Evolutionary conservation across 1,140 invertebrate genomes (phyloP), one percentile per base, ranked within the genome.

Genomic region (Onthophagus taurus): DNA sequence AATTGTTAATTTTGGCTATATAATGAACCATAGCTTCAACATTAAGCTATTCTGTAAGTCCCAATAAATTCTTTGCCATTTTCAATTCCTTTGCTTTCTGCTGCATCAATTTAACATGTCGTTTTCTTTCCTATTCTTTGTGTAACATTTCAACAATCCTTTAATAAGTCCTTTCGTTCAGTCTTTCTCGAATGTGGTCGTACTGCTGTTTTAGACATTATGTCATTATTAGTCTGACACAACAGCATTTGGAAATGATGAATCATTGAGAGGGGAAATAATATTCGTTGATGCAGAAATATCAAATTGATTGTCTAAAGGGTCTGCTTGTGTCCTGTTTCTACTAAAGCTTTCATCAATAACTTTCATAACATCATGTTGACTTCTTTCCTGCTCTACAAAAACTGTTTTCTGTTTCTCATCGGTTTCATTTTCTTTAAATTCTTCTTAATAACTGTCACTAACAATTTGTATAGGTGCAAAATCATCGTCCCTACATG

Each of bases 1-100:
- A n/a, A n/a, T n/a, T n/a, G n/a, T 26, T 26, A n/a, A 26, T 26
- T 26, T 26, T 26, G 24, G n/a, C 24, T n/a, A 26, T 26, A 26
- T 26, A 26, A 26, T 26, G 24, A 26, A 26, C 24, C 24, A n/a
- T 7, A 7, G 7, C 24, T 26, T 26, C 24, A 26, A 7, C 24
- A 26, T 26, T n/a, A 26, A 7, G n/a, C n/a, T 7, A 7, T 26
- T 7, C 24, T 26, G 24, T 26, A 26, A 26, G 24, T 26, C 24
- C 24, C 24, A 26, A 26, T 26, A 26, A 26, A 26, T n/a, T 26
- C 24, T 26, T 26, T 26, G 24, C 24, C 24, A n/a, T 7, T 26
- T 26, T 26, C 24, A 26, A 26, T n/a, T 26, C 24, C 24, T 26
- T 26, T 26, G 24, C 24, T 26, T n/a, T 26, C 24, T 26, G 24